Evolutionary conservation across 2,888 invertebrate species (phyloP).

Genomic region (Xestia rhomboidea): DNA sequence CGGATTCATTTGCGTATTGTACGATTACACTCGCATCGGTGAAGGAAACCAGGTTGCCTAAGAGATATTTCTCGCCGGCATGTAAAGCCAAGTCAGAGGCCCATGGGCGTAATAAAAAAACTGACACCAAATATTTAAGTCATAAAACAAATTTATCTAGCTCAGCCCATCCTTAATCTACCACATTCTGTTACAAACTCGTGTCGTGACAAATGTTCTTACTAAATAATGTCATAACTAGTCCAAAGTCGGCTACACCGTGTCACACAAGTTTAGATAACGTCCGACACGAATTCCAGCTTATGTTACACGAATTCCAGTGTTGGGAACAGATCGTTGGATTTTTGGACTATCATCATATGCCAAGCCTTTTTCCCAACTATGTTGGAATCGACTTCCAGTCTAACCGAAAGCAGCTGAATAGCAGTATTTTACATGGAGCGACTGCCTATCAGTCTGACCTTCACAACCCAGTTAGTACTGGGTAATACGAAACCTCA

Average conservation of each 20-base stretch:
- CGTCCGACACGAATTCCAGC: conserved; percentile 6
- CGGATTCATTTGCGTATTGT: no score
- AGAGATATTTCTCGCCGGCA: no score
- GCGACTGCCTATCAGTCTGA: no score
- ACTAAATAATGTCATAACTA: conserved; percentile 37
- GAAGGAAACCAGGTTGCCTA: no score
- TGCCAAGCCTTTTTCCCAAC: no score
- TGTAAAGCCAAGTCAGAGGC: no score
- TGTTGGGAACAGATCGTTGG: conserved; percentile 8
- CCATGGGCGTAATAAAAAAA: no score
- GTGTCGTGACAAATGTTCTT: conserved; percentile 27
- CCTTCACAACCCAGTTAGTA: background rate
- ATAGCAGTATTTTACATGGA: background rate
- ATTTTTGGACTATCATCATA: background rate
- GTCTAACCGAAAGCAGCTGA: no score
- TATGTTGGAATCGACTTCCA: no score
- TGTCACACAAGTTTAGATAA: conserved; percentile 38
- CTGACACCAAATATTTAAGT: no score
- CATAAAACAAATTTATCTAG: background rate
- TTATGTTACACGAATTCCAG: conserved; percentile 23
- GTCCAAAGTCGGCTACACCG: conserved; percentile 7
- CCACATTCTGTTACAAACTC: conserved; percentile 6
- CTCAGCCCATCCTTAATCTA: background rate
- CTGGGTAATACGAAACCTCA: background rate
- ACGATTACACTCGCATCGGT: no score